Conservation (phyloP, 2,888 invertebrate species). For the Aspidiotus rigidus region DNA sequence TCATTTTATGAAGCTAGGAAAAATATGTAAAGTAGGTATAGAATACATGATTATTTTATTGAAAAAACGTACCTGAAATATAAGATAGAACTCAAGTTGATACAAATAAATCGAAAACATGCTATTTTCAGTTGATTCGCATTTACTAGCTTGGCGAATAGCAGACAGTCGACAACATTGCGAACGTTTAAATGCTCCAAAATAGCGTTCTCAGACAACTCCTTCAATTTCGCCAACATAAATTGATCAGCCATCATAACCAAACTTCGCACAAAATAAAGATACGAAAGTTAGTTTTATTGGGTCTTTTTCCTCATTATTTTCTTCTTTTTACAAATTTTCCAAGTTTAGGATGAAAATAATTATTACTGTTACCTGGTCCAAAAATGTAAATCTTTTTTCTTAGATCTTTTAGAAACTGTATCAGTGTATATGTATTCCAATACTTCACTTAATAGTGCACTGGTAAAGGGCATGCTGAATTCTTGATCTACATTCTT, state of each 20-base stretch:
- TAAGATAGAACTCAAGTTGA: conserved; percentile 63
- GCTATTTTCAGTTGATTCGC: conserved; percentile 60
- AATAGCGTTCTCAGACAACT: conserved; percentile 60
- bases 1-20: background rate
- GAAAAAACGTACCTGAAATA: conserved; percentile 49
- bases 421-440: conserved; percentile 22
- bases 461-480: background rate
- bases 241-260: conserved; percentile 72
- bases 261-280: conserved; percentile 35
- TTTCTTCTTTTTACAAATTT: background rate
- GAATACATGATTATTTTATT: background rate
- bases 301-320: background rate
- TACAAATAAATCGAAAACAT: conserved; percentile 66
- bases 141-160: conserved; percentile 67
- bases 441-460: conserved; percentile 7
- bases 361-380: conserved; percentile 9
- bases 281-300: conserved; percentile 25
- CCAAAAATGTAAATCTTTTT: conserved; percentile 27
- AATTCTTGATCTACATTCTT: too few species aligned
- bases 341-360: background rate
- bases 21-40: background rate
- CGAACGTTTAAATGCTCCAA: conserved; percentile 58
- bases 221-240: conserved; percentile 59
- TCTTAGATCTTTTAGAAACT: background rate
- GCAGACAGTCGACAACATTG: conserved; percentile 66